Evolutionary conservation across 1,140 invertebrate species (phyloP).

Genomic region (Ridgeia piscesae): DNA sequence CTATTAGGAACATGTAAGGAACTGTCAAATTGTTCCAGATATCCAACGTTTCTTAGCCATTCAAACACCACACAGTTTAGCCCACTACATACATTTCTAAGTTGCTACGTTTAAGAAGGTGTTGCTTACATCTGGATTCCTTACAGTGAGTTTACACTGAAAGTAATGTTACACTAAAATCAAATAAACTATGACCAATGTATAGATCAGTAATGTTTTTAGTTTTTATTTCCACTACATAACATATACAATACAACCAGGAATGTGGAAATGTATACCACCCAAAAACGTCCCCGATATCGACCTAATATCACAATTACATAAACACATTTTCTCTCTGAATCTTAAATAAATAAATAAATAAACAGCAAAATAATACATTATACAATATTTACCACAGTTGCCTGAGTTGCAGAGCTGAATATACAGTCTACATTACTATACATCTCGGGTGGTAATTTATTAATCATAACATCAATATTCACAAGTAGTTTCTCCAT

Average conservation of each 20-base stretch:
- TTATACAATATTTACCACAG: background rate
- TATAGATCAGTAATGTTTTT: background rate
- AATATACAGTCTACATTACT: background rate
- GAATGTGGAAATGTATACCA: background rate
- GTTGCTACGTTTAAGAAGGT: too few species aligned
- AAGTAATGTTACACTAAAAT: background rate
- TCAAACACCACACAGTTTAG: too few species aligned
- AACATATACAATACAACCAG: background rate
- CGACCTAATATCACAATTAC: background rate
- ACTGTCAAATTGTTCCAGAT: too few species aligned
- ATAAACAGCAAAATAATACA: background rate
- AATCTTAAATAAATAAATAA: slow-evolving; percentile 3
- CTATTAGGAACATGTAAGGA: too few species aligned
- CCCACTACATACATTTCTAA: too few species aligned
- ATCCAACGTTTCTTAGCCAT: too few species aligned
- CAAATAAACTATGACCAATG: background rate
- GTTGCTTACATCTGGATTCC: too few species aligned
- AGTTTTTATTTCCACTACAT: background rate
- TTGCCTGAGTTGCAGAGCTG: background rate
- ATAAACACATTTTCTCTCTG: background rate
- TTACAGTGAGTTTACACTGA: background rate
- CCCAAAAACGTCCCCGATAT: background rate
- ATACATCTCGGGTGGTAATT: background rate
- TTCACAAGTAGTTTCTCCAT: background rate
- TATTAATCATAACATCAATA: background rate